Conservation (phyloP, 2,113 vertebrate genomes). For the Mesoclemmys tuberculata region DNA sequence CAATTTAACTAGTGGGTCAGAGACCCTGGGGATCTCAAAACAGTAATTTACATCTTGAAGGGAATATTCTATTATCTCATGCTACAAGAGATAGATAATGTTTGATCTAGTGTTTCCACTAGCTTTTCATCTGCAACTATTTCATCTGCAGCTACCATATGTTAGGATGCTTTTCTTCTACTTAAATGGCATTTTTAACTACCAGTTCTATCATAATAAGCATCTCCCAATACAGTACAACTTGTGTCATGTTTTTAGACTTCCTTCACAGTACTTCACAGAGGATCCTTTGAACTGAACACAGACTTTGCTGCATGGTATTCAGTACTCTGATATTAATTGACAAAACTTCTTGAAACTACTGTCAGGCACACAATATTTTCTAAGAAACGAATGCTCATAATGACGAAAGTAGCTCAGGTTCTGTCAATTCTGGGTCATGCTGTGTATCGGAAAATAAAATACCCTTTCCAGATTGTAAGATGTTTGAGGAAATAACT, state of each 20-base stretch:
- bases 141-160: not conserved
- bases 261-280: not conserved
- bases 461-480: not conserved
- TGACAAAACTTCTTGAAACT: not conserved
- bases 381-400: not conserved
- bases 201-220: not conserved
- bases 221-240: not conserved
- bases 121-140: not conserved
- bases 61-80: fast-evolving
- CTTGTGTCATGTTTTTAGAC: not conserved
- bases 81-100: fast-evolving
- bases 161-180: not conserved
- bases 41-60: not conserved
- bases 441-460: not conserved
- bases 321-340: not conserved
- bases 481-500: not conserved
- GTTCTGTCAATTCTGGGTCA: not conserved
- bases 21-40: not conserved
- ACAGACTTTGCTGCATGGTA: fast-evolving
- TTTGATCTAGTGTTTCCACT: fast-evolving
- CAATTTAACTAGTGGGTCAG: not conserved
- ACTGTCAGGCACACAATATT: fast-evolving
- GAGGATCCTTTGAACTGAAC: not conserved
- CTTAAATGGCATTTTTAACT: fast-evolving
- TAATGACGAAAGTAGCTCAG: not conserved